Evolutionary conservation across 2,888 invertebrate genomes (phyloP).

Genomic region (Polyommatus icarus): DNA sequence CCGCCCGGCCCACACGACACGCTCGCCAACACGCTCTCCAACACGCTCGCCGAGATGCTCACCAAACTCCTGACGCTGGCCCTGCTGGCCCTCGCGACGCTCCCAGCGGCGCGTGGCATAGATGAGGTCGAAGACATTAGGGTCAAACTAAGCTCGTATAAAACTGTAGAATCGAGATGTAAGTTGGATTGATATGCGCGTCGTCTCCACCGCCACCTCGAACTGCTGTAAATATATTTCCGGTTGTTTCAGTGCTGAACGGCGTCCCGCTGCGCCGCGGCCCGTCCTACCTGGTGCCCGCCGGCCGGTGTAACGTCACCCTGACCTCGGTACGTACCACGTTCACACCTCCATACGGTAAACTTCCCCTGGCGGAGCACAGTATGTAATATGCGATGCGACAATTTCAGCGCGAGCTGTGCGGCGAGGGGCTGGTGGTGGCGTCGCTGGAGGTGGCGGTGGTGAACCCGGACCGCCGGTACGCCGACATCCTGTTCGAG

Average conservation of each 20-base stretch:
- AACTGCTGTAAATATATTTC: neutral
- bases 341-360: neutral
- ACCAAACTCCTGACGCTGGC: neutral
- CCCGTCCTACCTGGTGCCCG: conserved; percentile 17
- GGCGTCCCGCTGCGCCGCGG: neutral
- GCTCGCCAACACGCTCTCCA: neutral
- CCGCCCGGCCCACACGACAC: neutral
- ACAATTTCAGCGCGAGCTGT: neutral
- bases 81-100: neutral
- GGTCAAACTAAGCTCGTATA: neutral
- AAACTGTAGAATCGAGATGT: conserved; percentile 9
- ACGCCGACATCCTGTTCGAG: neutral
- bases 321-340: neutral
- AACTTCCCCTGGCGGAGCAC: neutral
- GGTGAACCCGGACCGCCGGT: neutral
- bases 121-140: neutral
- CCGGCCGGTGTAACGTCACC: conserved; percentile 10
- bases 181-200: neutral
- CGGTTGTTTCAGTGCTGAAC: neutral
- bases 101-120: neutral
- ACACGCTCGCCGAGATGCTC: conserved; percentile 7
- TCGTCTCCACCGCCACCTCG: too few species aligned
- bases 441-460: conserved; percentile 12
- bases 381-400: neutral
- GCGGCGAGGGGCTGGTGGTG: neutral